Percentiles rank a stretch among this genome's conserved stretches.
These are phyloP conservation scores for Stigmatopora nigra DNA, from an alignment of 2,113 vertebrate genomes.

Conservation along the genomic window DNA sequence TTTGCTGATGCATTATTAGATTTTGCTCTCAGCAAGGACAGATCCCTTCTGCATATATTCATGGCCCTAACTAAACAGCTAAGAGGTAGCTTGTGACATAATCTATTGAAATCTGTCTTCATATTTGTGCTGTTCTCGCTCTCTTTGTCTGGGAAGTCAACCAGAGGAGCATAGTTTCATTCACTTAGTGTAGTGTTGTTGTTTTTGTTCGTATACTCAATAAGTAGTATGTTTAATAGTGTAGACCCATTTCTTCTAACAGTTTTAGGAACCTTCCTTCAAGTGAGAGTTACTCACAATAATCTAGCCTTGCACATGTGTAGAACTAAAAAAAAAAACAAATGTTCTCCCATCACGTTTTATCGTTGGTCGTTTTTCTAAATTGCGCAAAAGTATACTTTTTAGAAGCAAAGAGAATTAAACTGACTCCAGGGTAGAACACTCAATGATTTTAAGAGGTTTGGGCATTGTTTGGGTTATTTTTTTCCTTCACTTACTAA, in stretches of 20 bases:
- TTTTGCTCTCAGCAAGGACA: conserved; percentile 66
- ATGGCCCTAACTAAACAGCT: conserved; percentile 54
- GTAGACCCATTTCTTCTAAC: conserved; percentile 8
- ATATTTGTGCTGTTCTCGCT: conserved; percentile 9
- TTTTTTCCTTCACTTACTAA: no score
- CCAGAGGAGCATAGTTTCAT: conserved; percentile 9
- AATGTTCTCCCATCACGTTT: no score
- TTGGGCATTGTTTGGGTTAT: no score
- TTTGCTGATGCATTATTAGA: conserved; percentile 68
- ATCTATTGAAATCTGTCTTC: conserved; percentile 57
- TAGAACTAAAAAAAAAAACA: conserved; percentile 5
- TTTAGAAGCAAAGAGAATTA: not conserved
- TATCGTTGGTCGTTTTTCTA: not conserved
- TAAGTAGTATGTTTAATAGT: conserved; percentile 51
- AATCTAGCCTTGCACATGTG: not conserved
- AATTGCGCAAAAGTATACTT: not conserved
- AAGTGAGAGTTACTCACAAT: conserved; percentile 32
- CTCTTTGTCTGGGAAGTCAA: conserved; percentile 35
- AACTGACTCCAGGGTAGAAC: not conserved
- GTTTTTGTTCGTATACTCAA: conserved; percentile 56
- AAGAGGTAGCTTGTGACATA: conserved; percentile 41
- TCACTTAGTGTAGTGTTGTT: not conserved
- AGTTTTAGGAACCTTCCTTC: conserved; percentile 15
- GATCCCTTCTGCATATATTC: conserved; percentile 65
- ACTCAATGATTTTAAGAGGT: not conserved